These are phyloP conservation scores for Caerostris extrusa DNA, from an alignment of 1,140 invertebrate genomes.

Conservation along the genomic window DNA sequence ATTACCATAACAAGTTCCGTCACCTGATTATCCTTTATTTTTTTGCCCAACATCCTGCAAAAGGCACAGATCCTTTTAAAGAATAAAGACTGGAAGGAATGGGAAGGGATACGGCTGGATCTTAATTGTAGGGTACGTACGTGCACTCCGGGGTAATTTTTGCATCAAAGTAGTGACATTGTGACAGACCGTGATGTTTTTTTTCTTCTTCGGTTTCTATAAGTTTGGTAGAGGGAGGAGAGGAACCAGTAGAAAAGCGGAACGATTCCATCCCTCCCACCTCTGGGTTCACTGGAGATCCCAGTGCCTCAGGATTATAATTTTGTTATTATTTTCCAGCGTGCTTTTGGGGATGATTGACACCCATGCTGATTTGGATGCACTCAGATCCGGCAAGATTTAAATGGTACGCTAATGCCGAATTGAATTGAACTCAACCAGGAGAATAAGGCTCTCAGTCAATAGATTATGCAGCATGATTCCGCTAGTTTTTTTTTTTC, in stretches of 20 bases:
- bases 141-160: slow-evolving; percentile 45
- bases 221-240: not conserved
- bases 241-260: not conserved
- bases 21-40: slow-evolving; percentile 25
- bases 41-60: slow-evolving; percentile 4
- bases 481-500: not conserved
- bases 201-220: not conserved
- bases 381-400: slow-evolving; percentile 53
- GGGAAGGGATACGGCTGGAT: not conserved
- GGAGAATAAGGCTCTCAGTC: not conserved
- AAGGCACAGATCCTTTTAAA: slow-evolving; percentile 57
- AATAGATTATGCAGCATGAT: slow-evolving; percentile 21
- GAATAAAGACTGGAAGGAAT: slow-evolving; percentile 29
- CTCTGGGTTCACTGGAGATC: not conserved
- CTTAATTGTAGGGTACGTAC: slow-evolving; percentile 54
- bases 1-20: slow-evolving; percentile 73
- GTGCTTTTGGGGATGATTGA: slow-evolving; percentile 42
- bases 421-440: not conserved
- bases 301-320: slow-evolving; percentile 22
- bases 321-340: slow-evolving; percentile 30
- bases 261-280: slow-evolving; percentile 6
- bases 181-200: slow-evolving; percentile 60
- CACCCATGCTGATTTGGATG: not conserved
- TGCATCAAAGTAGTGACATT: slow-evolving; percentile 66
- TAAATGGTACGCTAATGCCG: not conserved